Evolutionary conservation across 2,797 vertebrate genomes (phyloP), one percentile per base, ranked within the genome.

Genomic region (Echeneis naucrates): DNA sequence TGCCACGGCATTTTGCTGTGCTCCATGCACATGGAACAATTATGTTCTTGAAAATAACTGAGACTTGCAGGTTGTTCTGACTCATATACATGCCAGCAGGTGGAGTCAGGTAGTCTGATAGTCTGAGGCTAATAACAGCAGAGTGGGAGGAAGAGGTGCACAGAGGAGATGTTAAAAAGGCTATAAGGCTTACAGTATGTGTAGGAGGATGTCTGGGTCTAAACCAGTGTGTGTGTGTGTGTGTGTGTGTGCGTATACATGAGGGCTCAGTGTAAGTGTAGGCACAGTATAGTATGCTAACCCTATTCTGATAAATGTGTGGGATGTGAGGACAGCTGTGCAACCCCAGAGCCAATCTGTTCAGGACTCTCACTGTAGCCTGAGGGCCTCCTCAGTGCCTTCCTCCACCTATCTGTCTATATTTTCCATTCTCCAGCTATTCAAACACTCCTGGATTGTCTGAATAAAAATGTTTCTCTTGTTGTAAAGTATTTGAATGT

Each of bases 111-210:
- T 76, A 58, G 76, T 86, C 77, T 82, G 86, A 91, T 87, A 86
- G 88, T 87, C 50, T 80, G 86, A 87, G 87, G 83, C 85, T 91
- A 90, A 90, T 88, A 88, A 85, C 84, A 76, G 78, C 55, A 42
- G 88, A 89, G 92, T 92, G 89, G 90, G 88, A 89, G 89, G 90
- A 89, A 86, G 81, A 89, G 67, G 83, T 81, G 79, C 81, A 64
- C 53, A 57, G 78, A 78, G 75, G 66, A 76, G 77, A 84, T 68
- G 85, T 84, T 83, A 82, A 83, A 86, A 87, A 89, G 90, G 83
- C 84, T 78, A 69, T 24, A 62, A 86, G 87, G 82, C 69, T 83
- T 79, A 68, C 77, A 77, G 82, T 30, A 6, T 30, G 30, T 8
- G 33, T 76, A 68, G 73, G 53, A 66, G 64, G 70, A 65, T 68